These are phyloP conservation scores for Ophioderma brevispina DNA, from an alignment of 35 echinoderm and acorn worm genomes.

Conservation along the genomic window DNA sequence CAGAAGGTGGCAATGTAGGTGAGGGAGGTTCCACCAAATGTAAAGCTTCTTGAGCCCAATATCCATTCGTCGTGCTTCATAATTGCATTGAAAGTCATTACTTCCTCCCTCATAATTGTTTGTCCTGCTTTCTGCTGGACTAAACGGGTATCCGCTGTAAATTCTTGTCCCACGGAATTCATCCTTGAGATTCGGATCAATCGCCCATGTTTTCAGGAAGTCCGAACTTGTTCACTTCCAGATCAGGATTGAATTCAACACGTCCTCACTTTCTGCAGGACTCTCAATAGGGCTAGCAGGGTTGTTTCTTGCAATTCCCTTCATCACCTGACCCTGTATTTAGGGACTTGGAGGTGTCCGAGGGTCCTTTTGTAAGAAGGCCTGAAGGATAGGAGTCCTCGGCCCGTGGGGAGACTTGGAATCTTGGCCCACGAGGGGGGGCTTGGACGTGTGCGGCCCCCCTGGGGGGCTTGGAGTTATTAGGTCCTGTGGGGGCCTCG, in stretches of 20 bases:
- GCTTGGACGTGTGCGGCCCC: conserved; percentile 18
- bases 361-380: too few species aligned
- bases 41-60: neutral
- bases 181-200: neutral
- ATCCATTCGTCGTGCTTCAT: neutral
- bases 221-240: conserved; percentile 11
- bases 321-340: neutral
- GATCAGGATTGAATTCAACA: conserved; percentile 10
- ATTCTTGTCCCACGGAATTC: too few species aligned
- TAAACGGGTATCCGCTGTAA: neutral
- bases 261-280: conserved; percentile 11
- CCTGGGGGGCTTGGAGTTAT: neutral
- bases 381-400: neutral
- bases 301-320: too few species aligned
- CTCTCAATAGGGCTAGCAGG: conserved; percentile 22
- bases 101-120: neutral
- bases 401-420: neutral
- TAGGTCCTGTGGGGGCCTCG: neutral
- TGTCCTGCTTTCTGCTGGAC: conserved; percentile 8
- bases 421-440: neutral
- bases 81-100: neutral
- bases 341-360: conserved; percentile 22
- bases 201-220: neutral
- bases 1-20: neutral
- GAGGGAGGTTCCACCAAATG: neutral